phyloP scores from a whole-genome alignment of 64 coral and sea anemone species.

The Dendronephthya gigantea region DNA sequence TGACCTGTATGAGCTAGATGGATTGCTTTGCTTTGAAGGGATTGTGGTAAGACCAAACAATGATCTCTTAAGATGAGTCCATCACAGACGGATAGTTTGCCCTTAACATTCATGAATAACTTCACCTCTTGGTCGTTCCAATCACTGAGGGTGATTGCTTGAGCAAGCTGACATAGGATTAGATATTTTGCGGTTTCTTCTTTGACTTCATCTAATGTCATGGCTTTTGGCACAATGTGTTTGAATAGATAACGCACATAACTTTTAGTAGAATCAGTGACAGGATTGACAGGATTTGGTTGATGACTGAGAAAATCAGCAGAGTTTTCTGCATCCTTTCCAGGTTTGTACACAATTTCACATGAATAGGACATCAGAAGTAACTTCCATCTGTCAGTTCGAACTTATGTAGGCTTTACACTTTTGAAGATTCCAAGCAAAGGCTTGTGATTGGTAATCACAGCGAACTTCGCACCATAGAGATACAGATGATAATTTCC shows the following conservation, averaged over 20 bases:
- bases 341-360: conserved; percentile 26
- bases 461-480: conserved; percentile 26
- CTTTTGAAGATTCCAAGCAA: conserved; percentile 43
- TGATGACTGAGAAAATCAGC: conserved; percentile 53
- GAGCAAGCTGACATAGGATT: background rate
- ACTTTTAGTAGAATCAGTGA: conserved; percentile 3
- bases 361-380: conserved; percentile 19
- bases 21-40: background rate
- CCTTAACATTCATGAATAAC: background rate
- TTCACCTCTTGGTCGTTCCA: background rate
- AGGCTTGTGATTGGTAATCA: conserved; percentile 39
- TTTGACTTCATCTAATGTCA: background rate
- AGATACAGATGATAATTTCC: conserved; percentile 44
- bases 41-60: background rate
- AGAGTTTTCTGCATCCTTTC: conserved; percentile 53
- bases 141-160: background rate
- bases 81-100: background rate
- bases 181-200: background rate
- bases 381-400: conserved; percentile 25
- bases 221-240: conserved; percentile 34
- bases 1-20: background rate
- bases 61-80: background rate
- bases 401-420: background rate
- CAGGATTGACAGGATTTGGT: background rate
- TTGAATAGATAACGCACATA: conserved; percentile 40